Percentiles rank a stretch among this genome's conserved stretches.
phyloP scores from a whole-genome alignment of 2,888 invertebrate genomes.

The Allophyes oxyacanthae region DNA sequence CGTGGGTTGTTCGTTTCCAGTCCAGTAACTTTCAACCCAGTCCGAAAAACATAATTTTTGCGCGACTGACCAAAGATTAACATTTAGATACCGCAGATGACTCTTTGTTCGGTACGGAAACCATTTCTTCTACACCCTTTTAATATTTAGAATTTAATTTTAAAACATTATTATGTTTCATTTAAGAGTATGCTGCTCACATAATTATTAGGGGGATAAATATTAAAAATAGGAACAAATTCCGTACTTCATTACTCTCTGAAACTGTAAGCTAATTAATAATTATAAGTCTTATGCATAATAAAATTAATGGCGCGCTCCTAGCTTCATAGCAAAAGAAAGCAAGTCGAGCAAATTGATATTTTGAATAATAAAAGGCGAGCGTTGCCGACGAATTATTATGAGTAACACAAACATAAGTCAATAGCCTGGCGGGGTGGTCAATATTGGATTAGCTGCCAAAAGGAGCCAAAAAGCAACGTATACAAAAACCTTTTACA shows the following conservation, averaged over 20 bases:
- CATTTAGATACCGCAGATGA: slow-evolving; percentile 85
- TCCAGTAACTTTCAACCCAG: slow-evolving; percentile 73
- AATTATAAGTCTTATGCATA: slow-evolving; percentile 58
- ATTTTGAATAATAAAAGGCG: slow-evolving; percentile 89
- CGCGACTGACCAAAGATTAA: slow-evolving; percentile 88
- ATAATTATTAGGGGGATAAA: slow-evolving; percentile 2
- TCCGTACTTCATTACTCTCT: slow-evolving; percentile 11
- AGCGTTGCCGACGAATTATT: slow-evolving; percentile 82
- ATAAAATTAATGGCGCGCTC: slow-evolving; percentile 66
- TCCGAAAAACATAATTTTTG: slow-evolving; percentile 89
- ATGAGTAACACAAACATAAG: slow-evolving; percentile 88
- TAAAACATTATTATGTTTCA: slow-evolving; percentile 32
- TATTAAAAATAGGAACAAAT: slow-evolving; percentile 5
- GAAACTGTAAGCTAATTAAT: slow-evolving; percentile 56
- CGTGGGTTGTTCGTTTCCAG: slow-evolving; percentile 72
- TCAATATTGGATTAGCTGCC: slow-evolving; percentile 89
- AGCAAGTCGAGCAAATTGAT: slow-evolving; percentile 84
- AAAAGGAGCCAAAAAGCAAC: slow-evolving; percentile 89
- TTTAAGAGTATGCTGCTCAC: slow-evolving; percentile 23
- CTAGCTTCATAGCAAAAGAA: slow-evolving; percentile 73
- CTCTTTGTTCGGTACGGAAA: slow-evolving; percentile 80
- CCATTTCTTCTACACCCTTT: slow-evolving; percentile 72
- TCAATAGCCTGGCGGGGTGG: slow-evolving; percentile 88
- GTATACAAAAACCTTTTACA: slow-evolving; percentile 90
- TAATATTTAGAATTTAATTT: slow-evolving; percentile 61